Percentiles rank a stretch among this genome's conserved stretches.
Evolutionary conservation across 2,113 vertebrate species (phyloP).

Genomic region (Castor canadensis): DNA sequence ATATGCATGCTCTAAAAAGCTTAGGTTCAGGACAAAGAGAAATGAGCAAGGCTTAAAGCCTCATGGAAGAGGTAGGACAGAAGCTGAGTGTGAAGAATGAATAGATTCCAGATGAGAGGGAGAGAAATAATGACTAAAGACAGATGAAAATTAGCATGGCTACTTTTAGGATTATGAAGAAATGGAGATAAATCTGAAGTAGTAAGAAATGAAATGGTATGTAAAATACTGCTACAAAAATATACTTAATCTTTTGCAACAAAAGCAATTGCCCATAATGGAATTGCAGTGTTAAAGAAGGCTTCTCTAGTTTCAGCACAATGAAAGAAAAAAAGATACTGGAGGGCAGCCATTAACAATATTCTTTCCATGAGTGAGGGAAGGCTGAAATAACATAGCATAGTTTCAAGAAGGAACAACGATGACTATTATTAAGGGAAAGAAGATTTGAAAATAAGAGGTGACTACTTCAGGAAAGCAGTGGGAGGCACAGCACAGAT

Average conservation of each 20-base stretch:
- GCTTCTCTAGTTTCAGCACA: not conserved
- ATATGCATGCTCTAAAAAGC: not conserved
- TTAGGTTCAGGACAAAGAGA: not conserved
- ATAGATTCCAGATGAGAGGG: not conserved
- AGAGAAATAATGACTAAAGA: conserved; percentile 13
- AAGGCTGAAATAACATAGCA: not conserved
- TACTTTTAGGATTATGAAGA: not conserved
- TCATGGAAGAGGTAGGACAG: not conserved
- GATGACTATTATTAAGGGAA: not conserved
- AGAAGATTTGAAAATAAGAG: not conserved
- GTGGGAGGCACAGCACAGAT: not conserved
- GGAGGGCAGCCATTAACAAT: not conserved
- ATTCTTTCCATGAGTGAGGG: not conserved
- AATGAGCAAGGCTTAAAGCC: not conserved
- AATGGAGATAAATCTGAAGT: not conserved
- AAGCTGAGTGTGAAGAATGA: not conserved
- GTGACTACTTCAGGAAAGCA: not conserved
- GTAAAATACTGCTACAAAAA: not conserved
- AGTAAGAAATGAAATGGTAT: not conserved
- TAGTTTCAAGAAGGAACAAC: not conserved
- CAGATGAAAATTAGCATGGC: not conserved
- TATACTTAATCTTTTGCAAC: not conserved
- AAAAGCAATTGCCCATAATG: not conserved
- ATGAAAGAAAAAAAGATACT: not conserved
- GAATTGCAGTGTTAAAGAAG: not conserved